These are phyloP conservation scores for Romanogobio albipinnatus DNA, from an alignment of 2,113 vertebrate species.

Conservation along the genomic window DNA sequence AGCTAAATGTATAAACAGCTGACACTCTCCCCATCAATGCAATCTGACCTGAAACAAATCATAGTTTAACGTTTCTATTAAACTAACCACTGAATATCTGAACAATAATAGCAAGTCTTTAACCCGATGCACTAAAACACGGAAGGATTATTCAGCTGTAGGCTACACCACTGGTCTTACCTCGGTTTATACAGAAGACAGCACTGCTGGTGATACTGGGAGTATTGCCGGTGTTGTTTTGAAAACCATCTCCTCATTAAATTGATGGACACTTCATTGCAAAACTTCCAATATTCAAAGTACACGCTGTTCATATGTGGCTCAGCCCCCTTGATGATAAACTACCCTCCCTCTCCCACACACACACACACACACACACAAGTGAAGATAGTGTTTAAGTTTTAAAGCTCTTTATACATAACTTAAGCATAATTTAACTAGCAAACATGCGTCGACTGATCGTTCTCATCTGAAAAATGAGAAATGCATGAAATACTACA, in stretches of 20 bases:
- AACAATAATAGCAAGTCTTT: neutral
- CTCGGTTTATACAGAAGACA: neutral
- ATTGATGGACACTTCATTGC: constrained; percentile 28
- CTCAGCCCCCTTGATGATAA: neutral
- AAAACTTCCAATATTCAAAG: constrained; percentile 27
- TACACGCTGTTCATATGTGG: neutral
- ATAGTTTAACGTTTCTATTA: neutral
- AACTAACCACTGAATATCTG: neutral
- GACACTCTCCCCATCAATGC: neutral
- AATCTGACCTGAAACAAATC: neutral
- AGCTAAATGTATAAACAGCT: neutral
- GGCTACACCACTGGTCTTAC: constrained; percentile 26
- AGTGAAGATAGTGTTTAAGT: neutral
- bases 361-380: neutral
- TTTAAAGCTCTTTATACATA: neutral
- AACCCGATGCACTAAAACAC: neutral
- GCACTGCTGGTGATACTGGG: constrained; percentile 20
- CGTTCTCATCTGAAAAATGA: neutral
- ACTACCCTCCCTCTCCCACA: neutral
- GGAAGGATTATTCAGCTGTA: neutral
- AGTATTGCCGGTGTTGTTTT: constrained; percentile 27
- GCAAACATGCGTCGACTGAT: neutral
- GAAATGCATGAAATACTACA: neutral
- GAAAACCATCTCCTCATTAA: constrained; percentile 51
- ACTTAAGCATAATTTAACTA: neutral